These are phyloP conservation scores for Lochmaea capreae DNA, from an alignment of 2,888 invertebrate genomes.

Conservation along the genomic window DNA sequence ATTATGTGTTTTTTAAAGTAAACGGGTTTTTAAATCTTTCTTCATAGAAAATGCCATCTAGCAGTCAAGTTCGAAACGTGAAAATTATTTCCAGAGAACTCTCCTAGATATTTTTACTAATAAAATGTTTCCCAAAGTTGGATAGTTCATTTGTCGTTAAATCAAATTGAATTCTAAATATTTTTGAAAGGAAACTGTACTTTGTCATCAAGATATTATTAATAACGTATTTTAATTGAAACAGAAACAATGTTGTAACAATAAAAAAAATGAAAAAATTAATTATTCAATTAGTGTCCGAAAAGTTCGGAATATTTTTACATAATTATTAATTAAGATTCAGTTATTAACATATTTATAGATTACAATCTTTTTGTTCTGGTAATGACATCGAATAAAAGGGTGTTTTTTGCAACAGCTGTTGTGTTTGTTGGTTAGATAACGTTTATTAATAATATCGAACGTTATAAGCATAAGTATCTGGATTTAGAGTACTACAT, in stretches of 20 bases:
- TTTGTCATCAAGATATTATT: no score
- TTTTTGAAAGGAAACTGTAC: no score
- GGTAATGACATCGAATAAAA: conserved; percentile 1
- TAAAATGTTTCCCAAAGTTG: no score
- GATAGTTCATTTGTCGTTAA: no score
- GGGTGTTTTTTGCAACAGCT: conserved; percentile 6
- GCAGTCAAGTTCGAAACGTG: no score
- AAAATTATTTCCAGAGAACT: no score
- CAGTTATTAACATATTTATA: not conserved
- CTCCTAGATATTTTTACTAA: no score
- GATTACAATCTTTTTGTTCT: not conserved
- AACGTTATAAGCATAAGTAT: not conserved
- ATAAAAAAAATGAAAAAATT: not conserved
- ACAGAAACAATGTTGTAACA: conserved; percentile 14
- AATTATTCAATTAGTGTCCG: conserved; percentile 9
- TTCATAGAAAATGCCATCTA: no score
- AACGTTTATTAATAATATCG: not conserved
- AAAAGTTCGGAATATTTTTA: conserved; percentile 8
- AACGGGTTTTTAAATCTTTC: no score
- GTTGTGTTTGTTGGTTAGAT: not conserved
- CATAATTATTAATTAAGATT: conserved; percentile 16
- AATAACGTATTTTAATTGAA: not conserved
- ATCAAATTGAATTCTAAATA: no score
- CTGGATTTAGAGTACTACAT: no score
- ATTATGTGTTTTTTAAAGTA: no score